A percentile compares a stretch with the other conserved stretches of the same genome.
Evolutionary conservation across 2,888 invertebrate species (phyloP).

Genomic region (Hoplodrina blanda): DNA sequence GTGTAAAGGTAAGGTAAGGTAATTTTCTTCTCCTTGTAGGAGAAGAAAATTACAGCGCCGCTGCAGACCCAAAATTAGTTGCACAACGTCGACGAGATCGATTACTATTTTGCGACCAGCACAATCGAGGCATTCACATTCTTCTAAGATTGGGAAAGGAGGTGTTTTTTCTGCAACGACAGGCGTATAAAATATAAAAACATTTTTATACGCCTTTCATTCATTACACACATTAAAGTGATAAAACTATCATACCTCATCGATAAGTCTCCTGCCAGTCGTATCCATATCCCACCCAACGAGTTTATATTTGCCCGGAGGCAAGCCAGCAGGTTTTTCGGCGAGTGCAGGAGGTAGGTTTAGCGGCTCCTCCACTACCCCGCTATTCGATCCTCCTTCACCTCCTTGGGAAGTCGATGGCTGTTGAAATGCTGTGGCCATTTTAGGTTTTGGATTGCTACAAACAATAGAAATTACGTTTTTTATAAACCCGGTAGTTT

Average conservation of each 20-base stretch:
- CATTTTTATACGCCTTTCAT: no score
- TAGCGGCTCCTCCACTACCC: slow-evolving; percentile 72
- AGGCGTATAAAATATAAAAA: no score
- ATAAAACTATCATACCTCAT: slow-evolving; percentile 89
- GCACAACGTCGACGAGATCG: no score
- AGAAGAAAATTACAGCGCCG: no score
- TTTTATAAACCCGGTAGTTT: neutral
- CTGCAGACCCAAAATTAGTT: no score
- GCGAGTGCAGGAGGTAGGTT: slow-evolving; percentile 81
- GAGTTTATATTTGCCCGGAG: slow-evolving; percentile 93
- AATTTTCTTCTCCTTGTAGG: no score
- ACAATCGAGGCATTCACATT: no score
- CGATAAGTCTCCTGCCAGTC: slow-evolving; percentile 95
- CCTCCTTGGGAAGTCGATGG: neutral
- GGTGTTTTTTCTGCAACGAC: no score
- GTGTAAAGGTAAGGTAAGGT: no score
- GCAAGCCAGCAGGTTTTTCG: slow-evolving; percentile 89
- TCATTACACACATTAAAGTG: no score
- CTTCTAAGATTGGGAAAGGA: no score
- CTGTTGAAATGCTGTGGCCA: neutral
- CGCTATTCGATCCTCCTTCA: slow-evolving; percentile 75
- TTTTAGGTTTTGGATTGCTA: slow-evolving; percentile 4
- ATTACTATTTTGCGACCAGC: no score
- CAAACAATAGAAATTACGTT: slow-evolving; percentile 4
- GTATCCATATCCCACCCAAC: slow-evolving; percentile 96